These are phyloP conservation scores for Acrobeloides nanus DNA, from an alignment of 2,888 invertebrate genomes.

Conservation along the genomic window DNA sequence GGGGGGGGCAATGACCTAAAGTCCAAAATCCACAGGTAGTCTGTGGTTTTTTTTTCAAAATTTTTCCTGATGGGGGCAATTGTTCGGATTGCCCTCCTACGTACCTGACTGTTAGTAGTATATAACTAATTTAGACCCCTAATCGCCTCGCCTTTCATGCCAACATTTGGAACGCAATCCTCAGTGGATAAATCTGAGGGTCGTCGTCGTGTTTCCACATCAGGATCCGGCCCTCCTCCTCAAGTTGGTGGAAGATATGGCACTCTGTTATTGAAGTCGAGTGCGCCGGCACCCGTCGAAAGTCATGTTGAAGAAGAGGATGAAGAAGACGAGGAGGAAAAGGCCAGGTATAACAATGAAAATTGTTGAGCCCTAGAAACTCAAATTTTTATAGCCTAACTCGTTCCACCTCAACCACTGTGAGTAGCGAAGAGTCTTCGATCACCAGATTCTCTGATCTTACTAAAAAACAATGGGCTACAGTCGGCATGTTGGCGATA, in stretches of 20 bases:
- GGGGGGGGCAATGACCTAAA: too few relatives aligned
- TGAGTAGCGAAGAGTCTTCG: conserved; percentile 17
- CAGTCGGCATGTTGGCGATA: conserved; percentile 47
- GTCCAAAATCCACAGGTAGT: too few relatives aligned
- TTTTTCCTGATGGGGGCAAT: too few relatives aligned
- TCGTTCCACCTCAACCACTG: conserved; percentile 3
- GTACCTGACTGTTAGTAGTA: too few relatives aligned
- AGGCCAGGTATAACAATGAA: conserved; percentile 14
- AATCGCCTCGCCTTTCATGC: conserved; percentile 50
- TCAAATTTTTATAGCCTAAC: not conserved
- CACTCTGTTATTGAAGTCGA: too few relatives aligned
- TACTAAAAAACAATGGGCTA: conserved; percentile 34
- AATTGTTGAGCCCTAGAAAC: not conserved
- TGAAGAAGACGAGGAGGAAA: conserved; percentile 16
- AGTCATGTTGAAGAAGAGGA: conserved; percentile 11
- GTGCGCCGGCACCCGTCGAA: conserved; percentile 3
- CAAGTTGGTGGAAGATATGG: too few relatives aligned
- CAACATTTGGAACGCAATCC: conserved; percentile 41
- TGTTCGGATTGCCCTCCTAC: too few relatives aligned
- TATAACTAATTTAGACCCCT: conserved; percentile 45
- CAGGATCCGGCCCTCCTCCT: conserved; percentile 6
- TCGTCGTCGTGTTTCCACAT: conserved; percentile 14
- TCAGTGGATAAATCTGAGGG: conserved; percentile 24
- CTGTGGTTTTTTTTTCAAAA: too few relatives aligned
- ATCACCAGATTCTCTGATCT: conserved; percentile 24